Evolutionary conservation across 1,140 invertebrate species (phyloP), one percentile per base, ranked within the genome.

Genomic region (Heliconius himera): DNA sequence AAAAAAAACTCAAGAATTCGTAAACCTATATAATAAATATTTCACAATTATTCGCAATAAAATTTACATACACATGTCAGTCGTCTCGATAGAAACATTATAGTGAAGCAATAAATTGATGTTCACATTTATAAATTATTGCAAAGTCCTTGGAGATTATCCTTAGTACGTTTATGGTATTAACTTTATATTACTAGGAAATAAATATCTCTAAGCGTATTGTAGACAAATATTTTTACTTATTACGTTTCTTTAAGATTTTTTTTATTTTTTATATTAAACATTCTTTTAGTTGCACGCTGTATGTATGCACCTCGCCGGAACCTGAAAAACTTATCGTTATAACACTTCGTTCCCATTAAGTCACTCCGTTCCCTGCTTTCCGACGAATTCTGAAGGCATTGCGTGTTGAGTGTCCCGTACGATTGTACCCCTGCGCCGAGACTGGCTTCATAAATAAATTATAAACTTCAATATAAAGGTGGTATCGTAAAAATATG

Each of bases 41-140:
- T 56, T 56, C n/a, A 22, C 54, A 56, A 56, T 56, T 56, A 56
- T 56, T n/a, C 54, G 20, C 20, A 56, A 56, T 20, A 56, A 56
- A 56, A 56, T 56, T 56, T 56, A 56, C 54, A 56, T 56, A 56
- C 54, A 56, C 54, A 56, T 56, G 54, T 56, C 54, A 56, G 54
- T 56, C 54, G 1, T 56, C 54, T 56, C n/a, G n/a, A 56, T 56
- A 56, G 54, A 56, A 56, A 56, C 54, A 56, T 56, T 56, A 56
- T 56, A 22, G 54, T 56, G 54, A 9, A 56, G 54, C 54, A 56
- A 56, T 56, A 56, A 56, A 56, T 56, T 56, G 54, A 56, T 22
- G 54, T 22, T 56, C 8, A 56, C 54, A 56, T 56, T 56, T 56
- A 22, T 56, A 56, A 56, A 56, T 56, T 56, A 56, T 22, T 20